Percentiles rank a stretch among this genome's conserved stretches.
Conservation (phyloP, 2,888 invertebrate species). For the Plagiodera versicolora region DNA sequence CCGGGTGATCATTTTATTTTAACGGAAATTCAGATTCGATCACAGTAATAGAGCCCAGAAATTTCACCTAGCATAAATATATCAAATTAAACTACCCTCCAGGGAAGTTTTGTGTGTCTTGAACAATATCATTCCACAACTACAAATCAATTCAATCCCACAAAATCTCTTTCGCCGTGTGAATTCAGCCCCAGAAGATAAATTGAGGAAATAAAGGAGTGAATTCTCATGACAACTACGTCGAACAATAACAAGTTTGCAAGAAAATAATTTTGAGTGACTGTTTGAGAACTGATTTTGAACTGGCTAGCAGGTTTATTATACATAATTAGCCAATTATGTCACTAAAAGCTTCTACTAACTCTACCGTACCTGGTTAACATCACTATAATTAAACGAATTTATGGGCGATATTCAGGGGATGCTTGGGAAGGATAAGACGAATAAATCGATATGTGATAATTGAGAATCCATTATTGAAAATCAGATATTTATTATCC, state of each 20-base stretch:
- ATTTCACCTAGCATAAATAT: slow-evolving; percentile 38
- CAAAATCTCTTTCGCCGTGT: slow-evolving; percentile 46
- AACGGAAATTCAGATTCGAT: neutral
- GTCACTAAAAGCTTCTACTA: slow-evolving; percentile 27
- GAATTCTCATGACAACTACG: neutral
- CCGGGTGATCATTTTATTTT: neutral
- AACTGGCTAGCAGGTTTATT: neutral
- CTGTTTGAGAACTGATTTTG: too few species aligned
- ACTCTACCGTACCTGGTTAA: slow-evolving; percentile 31
- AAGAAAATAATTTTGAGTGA: too few species aligned
- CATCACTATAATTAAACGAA: slow-evolving; percentile 32
- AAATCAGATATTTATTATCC: too few species aligned
- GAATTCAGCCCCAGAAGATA: slow-evolving; percentile 19
- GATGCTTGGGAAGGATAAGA: slow-evolving; percentile 15
- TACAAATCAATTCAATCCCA: slow-evolving; percentile 55
- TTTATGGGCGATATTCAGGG: slow-evolving; percentile 28
- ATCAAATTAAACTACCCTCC: slow-evolving; percentile 37
- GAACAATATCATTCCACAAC: slow-evolving; percentile 52
- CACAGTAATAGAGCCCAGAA: neutral
- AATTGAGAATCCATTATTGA: too few species aligned
- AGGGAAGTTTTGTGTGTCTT: slow-evolving; percentile 35
- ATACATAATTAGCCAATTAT: neutral
- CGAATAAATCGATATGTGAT: too few species aligned
- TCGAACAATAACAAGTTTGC: too few species aligned
- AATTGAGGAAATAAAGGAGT: too few species aligned